Conservation (phyloP, 2,888 invertebrate species). For the Hirudinaria manillensis region DNA sequence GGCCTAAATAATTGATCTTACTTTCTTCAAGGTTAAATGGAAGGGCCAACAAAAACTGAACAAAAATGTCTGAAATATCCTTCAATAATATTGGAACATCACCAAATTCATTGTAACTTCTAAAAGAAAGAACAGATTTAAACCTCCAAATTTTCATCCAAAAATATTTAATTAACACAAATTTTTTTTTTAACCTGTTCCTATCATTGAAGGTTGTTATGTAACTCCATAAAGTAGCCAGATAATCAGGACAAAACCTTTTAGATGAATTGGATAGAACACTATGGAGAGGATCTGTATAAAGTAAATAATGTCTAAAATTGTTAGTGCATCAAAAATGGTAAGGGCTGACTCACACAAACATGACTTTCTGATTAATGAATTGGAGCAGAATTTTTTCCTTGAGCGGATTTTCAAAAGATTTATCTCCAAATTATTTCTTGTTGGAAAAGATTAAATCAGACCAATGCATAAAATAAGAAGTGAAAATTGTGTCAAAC, state of each 20-base stretch:
- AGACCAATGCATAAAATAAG: not conserved
- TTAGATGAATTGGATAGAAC: constrained; percentile 80
- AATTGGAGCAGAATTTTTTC: not conserved
- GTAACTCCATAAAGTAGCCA: constrained; percentile 51
- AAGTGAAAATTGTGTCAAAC: constrained; percentile 2
- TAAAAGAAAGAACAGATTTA: not conserved
- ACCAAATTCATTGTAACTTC: not conserved
- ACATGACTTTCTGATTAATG: constrained; percentile 30
- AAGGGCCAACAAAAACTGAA: constrained; percentile 78
- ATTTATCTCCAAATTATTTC: constrained; percentile 13
- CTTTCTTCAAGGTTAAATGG: constrained; percentile 80
- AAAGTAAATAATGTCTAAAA: not conserved
- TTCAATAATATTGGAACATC: constrained; percentile 64
- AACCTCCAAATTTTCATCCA: not conserved
- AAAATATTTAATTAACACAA: not conserved
- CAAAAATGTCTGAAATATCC: constrained; percentile 77
- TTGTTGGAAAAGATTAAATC: constrained; percentile 3
- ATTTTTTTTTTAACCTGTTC: constrained; percentile 18
- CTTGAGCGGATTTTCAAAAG: constrained; percentile 5
- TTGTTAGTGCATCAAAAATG: not conserved
- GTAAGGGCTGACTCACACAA: constrained; percentile 29
- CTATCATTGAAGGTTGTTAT: constrained; percentile 47
- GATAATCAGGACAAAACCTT: constrained; percentile 61
- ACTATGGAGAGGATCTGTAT: constrained; percentile 76
- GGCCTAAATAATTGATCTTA: constrained; percentile 48